Base-by-base conservation (phyloP, 2,797 vertebrate species). In the Heliangelus exortis region DNA sequence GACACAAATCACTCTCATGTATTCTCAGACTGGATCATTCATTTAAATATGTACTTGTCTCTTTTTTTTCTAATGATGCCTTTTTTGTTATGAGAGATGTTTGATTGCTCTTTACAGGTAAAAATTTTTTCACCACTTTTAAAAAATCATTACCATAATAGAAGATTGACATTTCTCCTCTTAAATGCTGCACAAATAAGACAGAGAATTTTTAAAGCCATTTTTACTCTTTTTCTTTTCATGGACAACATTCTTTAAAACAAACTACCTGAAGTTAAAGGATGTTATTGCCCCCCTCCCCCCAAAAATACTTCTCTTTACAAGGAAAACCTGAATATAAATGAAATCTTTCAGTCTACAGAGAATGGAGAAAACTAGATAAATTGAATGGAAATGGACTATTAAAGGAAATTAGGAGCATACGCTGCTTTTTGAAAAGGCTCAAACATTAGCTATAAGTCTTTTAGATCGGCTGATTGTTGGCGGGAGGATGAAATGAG, bases 391-490 rank as follows among this genome's bases (percentile, higher is more conserved):
- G 94, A 96, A 95, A 74, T 83, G 84, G 84, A 80, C 80, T 94
- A 84, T 90, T 96, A 94, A 96, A 90, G 65, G 66, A 96, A 96
- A 97, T 96, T 93, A 97, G 85, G 19, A 91, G 58, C 69, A 90
- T 87, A 88, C 10, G 3, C 43, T 88, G 36, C 23, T 87, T 83
- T 93, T 82, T 75, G 48, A 77, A 95, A 95, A 75, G n/a, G 39
- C 12, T 93, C 68, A 74, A 83, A 80, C 67, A 79, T 93, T 88
- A 93, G 31, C 77, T 94, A 15, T 83, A 87, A 90, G 91, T 82
- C 91, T 95, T 89, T 88, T 89, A 87, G 93, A 94, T 59, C 6
- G 29, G 9, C 36, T 87, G 84, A 79, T 63, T 91, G 87, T 88
- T 92, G 84, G 71, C 6, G 13, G 86, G 89, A 87, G 78, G 89